Evolutionary conservation across 2,113 vertebrate species (phyloP).

Genomic region (Hiodon alosoides): DNA sequence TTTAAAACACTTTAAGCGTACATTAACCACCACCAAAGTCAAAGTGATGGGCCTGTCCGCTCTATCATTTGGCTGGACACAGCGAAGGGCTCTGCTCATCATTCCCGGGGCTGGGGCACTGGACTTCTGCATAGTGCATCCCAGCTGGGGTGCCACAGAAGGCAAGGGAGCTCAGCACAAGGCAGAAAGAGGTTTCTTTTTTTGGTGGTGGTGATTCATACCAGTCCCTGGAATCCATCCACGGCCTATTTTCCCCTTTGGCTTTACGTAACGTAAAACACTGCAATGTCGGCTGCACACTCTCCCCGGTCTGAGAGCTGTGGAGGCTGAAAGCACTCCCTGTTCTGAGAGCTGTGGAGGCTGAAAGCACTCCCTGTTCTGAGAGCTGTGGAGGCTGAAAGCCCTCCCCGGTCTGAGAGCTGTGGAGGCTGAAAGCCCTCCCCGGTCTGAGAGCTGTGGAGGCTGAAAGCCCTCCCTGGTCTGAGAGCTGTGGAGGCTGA

Average conservation of each 20-base stretch:
- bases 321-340: slow-evolving; percentile 19
- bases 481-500: neutral
- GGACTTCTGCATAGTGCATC: slow-evolving; percentile 55
- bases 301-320: slow-evolving; percentile 8
- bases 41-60: too few relatives aligned
- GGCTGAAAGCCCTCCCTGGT: neutral
- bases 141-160: slow-evolving; percentile 47
- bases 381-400: neutral
- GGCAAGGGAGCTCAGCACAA: slow-evolving; percentile 29
- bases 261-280: slow-evolving; percentile 62
- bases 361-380: neutral
- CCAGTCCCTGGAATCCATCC: slow-evolving; percentile 57
- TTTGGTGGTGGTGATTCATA: slow-evolving; percentile 54
- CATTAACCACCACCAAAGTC: too few relatives aligned
- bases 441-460: neutral
- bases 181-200: slow-evolving; percentile 37
- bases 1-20: too few relatives aligned
- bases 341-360: neutral
- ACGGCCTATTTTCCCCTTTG: slow-evolving; percentile 61
- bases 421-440: neutral
- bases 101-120: slow-evolving; percentile 14
- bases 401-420: neutral
- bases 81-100: slow-evolving; percentile 36
- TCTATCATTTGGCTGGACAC: too few relatives aligned
- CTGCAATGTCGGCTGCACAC: slow-evolving; percentile 27